A percentile compares a stretch with the other conserved stretches of the same genome.
Conservation (phyloP, 53 echinoderm and acorn worm genomes). For the Stichopus horrens region DNA sequence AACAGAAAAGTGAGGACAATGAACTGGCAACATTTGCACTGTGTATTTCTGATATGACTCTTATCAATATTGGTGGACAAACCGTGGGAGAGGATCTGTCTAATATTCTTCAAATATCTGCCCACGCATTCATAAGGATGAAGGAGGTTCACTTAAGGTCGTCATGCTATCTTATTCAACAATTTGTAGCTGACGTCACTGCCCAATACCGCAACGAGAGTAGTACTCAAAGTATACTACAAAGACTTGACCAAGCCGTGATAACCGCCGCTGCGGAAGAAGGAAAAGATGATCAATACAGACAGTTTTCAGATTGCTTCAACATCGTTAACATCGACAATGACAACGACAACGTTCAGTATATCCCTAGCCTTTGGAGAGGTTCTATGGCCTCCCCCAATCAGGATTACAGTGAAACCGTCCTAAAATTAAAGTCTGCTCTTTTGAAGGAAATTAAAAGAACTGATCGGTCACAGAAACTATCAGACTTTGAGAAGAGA, state of each 20-base stretch:
- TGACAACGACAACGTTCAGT: neutral
- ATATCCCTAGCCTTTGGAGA: constrained; percentile 42
- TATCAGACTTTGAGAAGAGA: constrained; percentile 15
- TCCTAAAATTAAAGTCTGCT: constrained; percentile 32
- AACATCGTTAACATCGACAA: constrained; percentile 24
- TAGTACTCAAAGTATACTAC: constrained; percentile 38
- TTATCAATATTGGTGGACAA: constrained; percentile 29
- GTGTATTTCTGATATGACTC: constrained; percentile 42
- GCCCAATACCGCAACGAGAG: constrained; percentile 27
- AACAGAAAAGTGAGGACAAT: constrained; percentile 34
- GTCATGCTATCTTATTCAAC: constrained; percentile 28
- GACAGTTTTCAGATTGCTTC: constrained; percentile 43
- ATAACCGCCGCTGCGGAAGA: constrained; percentile 36
- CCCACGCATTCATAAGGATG: constrained; percentile 48
- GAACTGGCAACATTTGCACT: constrained; percentile 42
- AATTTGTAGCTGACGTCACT: constrained; percentile 31
- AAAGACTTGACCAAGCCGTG: constrained; percentile 28
- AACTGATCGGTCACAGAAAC: neutral
- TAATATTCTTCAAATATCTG: constrained; percentile 39
- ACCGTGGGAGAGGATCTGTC: constrained; percentile 41
- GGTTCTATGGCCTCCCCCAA: constrained; percentile 31
- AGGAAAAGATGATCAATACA: constrained; percentile 28
- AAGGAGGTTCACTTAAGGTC: constrained; percentile 35
- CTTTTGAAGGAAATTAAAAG: constrained; percentile 3
- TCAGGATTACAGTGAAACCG: constrained; percentile 41